Conservation (phyloP, 2,113 vertebrate species). For the Ageneiosus marmoratus region DNA sequence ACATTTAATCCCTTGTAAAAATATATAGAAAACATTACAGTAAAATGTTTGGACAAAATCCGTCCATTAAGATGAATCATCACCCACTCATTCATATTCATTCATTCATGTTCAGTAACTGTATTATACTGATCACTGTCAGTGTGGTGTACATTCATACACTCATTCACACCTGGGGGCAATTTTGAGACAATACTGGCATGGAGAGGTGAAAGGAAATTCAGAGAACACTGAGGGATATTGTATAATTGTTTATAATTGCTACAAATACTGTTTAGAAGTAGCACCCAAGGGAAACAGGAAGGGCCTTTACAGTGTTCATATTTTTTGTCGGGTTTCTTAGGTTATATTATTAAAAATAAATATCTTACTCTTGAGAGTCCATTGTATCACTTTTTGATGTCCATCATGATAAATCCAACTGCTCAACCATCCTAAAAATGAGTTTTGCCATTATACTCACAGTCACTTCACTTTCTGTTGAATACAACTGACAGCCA, state of each 20-base stretch:
- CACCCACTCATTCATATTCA: background rate
- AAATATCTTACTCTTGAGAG: background rate
- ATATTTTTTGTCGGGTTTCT: background rate
- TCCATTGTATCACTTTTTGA: background rate
- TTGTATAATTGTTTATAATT: background rate
- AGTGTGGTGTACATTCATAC: background rate
- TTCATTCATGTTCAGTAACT: background rate
- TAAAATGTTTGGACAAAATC: background rate
- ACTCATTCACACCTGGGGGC: background rate
- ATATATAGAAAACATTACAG: background rate
- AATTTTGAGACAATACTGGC: background rate
- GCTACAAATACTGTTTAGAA: background rate
- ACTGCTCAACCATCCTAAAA: constrained; percentile 31
- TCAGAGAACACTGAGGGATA: background rate
- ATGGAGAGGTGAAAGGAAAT: background rate
- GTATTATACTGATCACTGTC: background rate
- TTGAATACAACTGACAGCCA: constrained; percentile 21
- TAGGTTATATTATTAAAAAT: background rate
- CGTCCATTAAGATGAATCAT: background rate
- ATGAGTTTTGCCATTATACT: constrained; percentile 22
- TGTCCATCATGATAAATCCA: background rate
- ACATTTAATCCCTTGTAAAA: background rate
- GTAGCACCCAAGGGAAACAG: background rate
- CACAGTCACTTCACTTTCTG: background rate
- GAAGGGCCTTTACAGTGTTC: background rate